These are phyloP conservation scores for Neogobius melanostomus DNA, from an alignment of 2,113 vertebrate species.

Conservation along the genomic window DNA sequence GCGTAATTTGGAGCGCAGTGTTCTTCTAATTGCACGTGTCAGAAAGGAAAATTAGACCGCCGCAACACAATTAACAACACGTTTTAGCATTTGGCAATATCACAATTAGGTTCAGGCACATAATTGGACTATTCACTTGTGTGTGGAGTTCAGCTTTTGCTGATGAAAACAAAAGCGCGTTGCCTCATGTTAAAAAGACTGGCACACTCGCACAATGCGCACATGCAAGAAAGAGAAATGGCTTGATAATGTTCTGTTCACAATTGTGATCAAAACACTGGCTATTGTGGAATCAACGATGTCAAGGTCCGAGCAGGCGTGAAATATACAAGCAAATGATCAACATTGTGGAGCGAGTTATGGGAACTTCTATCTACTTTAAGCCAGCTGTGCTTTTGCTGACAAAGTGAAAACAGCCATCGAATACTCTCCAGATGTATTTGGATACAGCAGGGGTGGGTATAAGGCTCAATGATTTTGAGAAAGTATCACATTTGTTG, in stretches of 20 bases:
- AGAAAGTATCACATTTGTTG: too few relatives aligned
- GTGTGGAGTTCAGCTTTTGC: background rate
- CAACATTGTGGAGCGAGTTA: too few relatives aligned
- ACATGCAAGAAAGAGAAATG: background rate
- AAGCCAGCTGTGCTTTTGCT: too few relatives aligned
- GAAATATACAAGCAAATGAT: too few relatives aligned
- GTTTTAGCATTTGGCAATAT: slow-evolving; percentile 26
- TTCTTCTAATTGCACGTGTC: slow-evolving; percentile 49
- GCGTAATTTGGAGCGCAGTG: slow-evolving; percentile 26
- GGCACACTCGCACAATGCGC: background rate
- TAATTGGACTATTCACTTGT: slow-evolving; percentile 23
- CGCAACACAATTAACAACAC: slow-evolving; percentile 26
- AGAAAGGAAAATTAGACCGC: slow-evolving; percentile 41
- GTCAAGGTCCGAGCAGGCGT: too few relatives aligned
- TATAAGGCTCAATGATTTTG: too few relatives aligned
- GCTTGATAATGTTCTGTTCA: background rate
- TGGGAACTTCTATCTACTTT: too few relatives aligned
- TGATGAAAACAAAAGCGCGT: background rate
- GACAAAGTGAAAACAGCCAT: too few relatives aligned
- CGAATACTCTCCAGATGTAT: too few relatives aligned
- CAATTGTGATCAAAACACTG: too few relatives aligned
- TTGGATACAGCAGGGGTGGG: too few relatives aligned
- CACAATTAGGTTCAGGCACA: slow-evolving; percentile 10
- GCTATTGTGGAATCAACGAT: too few relatives aligned
- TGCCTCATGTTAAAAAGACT: background rate